Base-by-base conservation (phyloP, 2,888 invertebrate species). In the Digitonthophagus gazella region DNA sequence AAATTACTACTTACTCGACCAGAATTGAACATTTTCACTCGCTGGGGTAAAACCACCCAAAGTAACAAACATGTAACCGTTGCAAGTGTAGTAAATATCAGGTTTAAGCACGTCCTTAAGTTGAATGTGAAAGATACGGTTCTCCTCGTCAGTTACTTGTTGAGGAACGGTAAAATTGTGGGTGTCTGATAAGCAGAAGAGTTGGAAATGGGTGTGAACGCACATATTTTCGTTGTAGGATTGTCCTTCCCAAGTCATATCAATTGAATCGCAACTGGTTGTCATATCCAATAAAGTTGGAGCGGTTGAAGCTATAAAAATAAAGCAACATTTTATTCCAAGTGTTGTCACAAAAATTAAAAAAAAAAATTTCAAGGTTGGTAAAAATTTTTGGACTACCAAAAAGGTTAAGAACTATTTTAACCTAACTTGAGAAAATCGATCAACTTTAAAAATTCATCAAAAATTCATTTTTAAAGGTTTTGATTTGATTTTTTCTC, bases 1-100 rank as follows among this genome's bases (percentile, higher is more conserved):
- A n/a, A n/a, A n/a, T n/a, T n/a, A n/a, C n/a, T 64, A 65, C 69
- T 14, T 64, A 69, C 69, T 69, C 18, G 69, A 69, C 58, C 64
- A 66, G 15, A 69, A 69, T 20, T 58, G 64, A 16, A 69, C 64
- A 28, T 22, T 58, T 22, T 64, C 69, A 3, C 67, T 67, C 15
- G 67, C 58, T 3, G 69, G 69, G 6, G 69, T 67, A 6, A 69
- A 69, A 20, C 69, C 69, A 11, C 58, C 69, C 16, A 67, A 58
- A 4, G 69, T 69, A 1, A 67, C 64, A 44, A 69, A 69, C 16
- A 69, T 67, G 54, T 44, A 69, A 4, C 69, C 69, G 58, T 69
- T 69, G 18, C 69, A 69, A 8, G 54, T 65, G 55, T 69, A 69
- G 16, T 64, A 69, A 6, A 67, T 64, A 14, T 69, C 69, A 2